These are phyloP conservation scores for Bimastos eiseni DNA, from an alignment of 2,888 invertebrate genomes.

Conservation along the genomic window DNA sequence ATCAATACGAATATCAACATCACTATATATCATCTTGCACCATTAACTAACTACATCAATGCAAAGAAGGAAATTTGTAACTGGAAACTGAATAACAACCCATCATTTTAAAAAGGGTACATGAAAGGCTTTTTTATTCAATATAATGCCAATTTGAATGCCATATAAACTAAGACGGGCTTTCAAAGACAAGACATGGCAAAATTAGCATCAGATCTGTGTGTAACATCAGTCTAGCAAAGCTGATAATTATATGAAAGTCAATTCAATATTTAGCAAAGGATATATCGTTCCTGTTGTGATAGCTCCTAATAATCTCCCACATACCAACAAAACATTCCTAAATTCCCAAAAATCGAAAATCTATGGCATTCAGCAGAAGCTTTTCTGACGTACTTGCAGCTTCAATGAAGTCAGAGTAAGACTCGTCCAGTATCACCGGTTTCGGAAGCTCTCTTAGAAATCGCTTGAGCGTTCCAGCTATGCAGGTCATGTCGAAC, in stretches of 20 bases:
- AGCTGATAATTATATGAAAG: background rate
- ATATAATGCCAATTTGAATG: background rate
- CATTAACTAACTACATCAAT: background rate
- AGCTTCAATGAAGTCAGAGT: conserved; percentile 70
- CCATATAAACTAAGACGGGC: background rate
- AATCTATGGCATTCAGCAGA: background rate
- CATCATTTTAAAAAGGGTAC: background rate
- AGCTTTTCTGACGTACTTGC: background rate
- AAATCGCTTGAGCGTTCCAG: conserved; percentile 70
- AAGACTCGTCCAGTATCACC: conserved; percentile 75
- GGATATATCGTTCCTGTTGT: background rate
- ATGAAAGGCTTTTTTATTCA: background rate
- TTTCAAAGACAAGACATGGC: background rate
- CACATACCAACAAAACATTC: background rate
- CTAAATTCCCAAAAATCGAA: background rate
- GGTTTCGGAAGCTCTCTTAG: conserved; percentile 76
- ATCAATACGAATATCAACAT: background rate
- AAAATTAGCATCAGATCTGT: background rate
- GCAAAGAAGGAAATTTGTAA: background rate
- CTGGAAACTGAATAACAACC: background rate
- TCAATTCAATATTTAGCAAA: background rate
- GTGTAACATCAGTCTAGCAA: background rate
- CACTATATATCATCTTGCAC: background rate
- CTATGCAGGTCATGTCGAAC: conserved; percentile 44
- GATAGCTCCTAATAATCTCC: background rate